phyloP scores from a whole-genome alignment of 1,140 invertebrate species.

The Nymphalis io region DNA sequence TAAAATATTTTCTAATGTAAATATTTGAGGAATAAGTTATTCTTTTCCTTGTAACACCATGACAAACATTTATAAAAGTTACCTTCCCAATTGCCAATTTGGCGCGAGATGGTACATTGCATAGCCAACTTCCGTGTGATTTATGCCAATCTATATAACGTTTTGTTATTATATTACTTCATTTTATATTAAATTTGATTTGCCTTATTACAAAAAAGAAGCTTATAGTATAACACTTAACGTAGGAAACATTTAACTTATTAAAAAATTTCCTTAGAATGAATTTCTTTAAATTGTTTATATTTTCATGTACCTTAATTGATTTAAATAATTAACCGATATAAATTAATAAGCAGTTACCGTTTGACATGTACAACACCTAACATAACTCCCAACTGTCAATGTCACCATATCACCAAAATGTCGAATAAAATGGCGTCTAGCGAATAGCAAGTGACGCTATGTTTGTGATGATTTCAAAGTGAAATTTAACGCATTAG shows the following conservation, averaged over 20 bases:
- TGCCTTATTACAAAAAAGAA: no score
- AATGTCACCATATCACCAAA: constrained; percentile 1
- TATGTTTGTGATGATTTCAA: constrained; percentile 14
- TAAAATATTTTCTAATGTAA: no score
- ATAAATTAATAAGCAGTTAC: neutral
- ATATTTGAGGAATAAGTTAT: no score
- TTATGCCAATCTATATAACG: constrained; percentile 20
- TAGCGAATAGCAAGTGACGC: constrained; percentile 21
- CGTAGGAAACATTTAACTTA: no score
- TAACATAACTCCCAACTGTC: neutral
- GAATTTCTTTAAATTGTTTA: no score
- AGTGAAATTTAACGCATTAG: neutral
- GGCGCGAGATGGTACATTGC: constrained; percentile 13
- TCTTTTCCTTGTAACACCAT: constrained; percentile 10
- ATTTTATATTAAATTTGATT: neutral
- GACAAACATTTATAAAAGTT: constrained; percentile 24
- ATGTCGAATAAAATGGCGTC: constrained; percentile 28
- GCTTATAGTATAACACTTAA: no score
- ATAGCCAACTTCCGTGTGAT: constrained; percentile 34
- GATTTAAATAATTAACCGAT: neutral
- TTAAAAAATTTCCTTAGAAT: no score
- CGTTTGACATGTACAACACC: neutral
- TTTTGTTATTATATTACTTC: neutral
- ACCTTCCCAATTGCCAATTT: constrained; percentile 27
- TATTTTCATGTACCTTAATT: no score